Conservation (phyloP, 2,888 invertebrate species). For the Phyllotreta cruciferae region DNA sequence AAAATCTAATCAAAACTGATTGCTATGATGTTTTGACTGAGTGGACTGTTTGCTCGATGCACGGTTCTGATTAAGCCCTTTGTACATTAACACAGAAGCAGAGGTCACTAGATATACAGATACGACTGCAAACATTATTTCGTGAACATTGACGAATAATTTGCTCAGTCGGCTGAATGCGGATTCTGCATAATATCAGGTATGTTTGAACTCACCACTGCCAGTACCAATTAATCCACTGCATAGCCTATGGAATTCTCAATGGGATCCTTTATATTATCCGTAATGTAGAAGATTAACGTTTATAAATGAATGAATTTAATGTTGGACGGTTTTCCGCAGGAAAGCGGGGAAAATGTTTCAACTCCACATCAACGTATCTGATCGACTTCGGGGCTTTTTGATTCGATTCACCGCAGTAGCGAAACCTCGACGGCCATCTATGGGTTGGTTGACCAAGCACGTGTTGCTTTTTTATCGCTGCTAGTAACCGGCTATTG, state of each 20-base stretch:
- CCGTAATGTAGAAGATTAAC: too few species aligned
- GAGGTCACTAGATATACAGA: constrained; percentile 52
- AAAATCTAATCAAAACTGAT: constrained; percentile 62
- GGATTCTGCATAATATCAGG: constrained; percentile 36
- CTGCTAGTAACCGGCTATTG: constrained; percentile 29
- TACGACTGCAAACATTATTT: constrained; percentile 51
- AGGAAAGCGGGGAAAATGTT: too few species aligned
- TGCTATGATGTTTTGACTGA: constrained; percentile 61
- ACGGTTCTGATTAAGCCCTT: constrained; percentile 55
- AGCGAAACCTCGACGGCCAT: constrained; percentile 56
- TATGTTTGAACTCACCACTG: constrained; percentile 10
- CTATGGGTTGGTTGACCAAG: constrained; percentile 58
- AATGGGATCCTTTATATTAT: neutral
- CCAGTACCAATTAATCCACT: constrained; percentile 19
- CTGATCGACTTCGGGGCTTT: constrained; percentile 37
- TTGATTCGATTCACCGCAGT: constrained; percentile 46
- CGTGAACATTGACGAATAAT: constrained; percentile 50
- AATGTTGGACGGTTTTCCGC: too few species aligned
- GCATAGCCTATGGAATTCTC: constrained; percentile 9
- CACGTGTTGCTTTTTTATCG: constrained; percentile 49
- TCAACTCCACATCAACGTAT: constrained; percentile 9
- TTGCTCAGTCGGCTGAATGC: constrained; percentile 48
- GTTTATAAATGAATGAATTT: too few species aligned
- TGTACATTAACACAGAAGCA: constrained; percentile 53
- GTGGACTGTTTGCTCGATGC: constrained; percentile 56